phyloP scores from a whole-genome alignment of 2,797 vertebrate species.

The Pogonophryne albipinna region DNA sequence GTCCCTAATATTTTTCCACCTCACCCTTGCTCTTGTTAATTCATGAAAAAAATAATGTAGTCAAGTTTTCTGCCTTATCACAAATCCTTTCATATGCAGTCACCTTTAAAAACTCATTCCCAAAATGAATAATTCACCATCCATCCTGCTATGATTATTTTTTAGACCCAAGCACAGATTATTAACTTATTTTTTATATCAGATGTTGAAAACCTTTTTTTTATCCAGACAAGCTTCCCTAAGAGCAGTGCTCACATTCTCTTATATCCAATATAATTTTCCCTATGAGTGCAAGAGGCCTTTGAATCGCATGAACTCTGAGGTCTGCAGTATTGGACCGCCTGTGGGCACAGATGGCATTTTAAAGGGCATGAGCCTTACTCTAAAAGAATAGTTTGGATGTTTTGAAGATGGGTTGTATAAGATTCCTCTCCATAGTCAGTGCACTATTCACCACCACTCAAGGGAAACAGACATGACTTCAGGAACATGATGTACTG shows the following conservation, averaged over 20 bases:
- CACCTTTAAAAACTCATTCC: neutral
- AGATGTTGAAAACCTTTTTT: neutral
- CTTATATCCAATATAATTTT: neutral
- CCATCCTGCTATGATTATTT: neutral
- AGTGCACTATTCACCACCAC: neutral
- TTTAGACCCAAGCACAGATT: neutral
- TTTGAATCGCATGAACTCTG: neutral
- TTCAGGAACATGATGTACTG: neutral
- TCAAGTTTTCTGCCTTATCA: neutral
- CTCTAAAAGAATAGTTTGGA: neutral
- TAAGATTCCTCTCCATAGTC: neutral
- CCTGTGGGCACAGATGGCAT: neutral
- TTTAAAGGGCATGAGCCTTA: neutral
- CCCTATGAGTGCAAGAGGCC: neutral
- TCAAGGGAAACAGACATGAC: neutral
- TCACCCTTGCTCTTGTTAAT: neutral
- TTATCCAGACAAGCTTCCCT: neutral
- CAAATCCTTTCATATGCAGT: neutral
- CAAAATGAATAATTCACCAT: neutral
- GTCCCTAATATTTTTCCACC: neutral
- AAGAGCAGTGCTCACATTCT: neutral
- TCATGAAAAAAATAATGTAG: neutral
- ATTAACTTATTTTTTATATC: neutral
- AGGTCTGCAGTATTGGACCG: neutral
- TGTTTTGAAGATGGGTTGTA: neutral